phyloP scores from a whole-genome alignment of 2,113 vertebrate species.

The Petrocephalus zakoni region DNA sequence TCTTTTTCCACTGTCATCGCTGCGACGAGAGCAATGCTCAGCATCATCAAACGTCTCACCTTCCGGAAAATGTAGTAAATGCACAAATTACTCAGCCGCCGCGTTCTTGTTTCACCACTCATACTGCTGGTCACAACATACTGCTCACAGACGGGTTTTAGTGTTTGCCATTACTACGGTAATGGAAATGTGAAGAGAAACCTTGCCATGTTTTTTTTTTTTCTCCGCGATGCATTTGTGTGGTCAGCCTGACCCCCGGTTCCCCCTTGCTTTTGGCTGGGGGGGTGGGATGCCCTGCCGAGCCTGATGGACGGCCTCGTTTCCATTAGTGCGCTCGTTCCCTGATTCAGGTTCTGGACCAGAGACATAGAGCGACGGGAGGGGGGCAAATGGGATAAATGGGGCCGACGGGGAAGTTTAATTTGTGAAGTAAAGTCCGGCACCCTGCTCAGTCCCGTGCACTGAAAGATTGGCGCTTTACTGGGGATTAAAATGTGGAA shows the following conservation, averaged over 20 bases:
- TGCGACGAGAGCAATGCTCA: neutral
- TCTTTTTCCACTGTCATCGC: neutral
- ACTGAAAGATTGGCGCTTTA: neutral
- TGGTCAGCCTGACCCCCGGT: neutral
- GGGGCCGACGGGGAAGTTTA: neutral
- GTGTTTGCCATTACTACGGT: slow-evolving; percentile 50
- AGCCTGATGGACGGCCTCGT: neutral
- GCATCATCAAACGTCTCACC: slow-evolving; percentile 18
- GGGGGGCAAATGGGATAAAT: neutral
- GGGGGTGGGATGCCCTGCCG: neutral
- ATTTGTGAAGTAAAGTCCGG: neutral
- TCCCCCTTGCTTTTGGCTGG: neutral
- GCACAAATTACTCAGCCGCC: slow-evolving; percentile 24
- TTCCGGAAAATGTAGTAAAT: slow-evolving; percentile 23
- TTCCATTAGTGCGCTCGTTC: neutral
- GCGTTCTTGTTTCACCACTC: slow-evolving; percentile 23
- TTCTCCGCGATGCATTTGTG: neutral
- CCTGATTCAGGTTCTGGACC: neutral
- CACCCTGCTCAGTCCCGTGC: neutral
- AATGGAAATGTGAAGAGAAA: slow-evolving; percentile 46
- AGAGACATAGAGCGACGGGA: neutral
- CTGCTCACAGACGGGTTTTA: slow-evolving; percentile 67
- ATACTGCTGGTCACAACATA: slow-evolving; percentile 36
- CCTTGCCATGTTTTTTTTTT: neutral
- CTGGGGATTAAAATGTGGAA: neutral